Evolutionary conservation across 2,113 vertebrate species (phyloP).

Genomic region (Sarotherodon lohbergeri): DNA sequence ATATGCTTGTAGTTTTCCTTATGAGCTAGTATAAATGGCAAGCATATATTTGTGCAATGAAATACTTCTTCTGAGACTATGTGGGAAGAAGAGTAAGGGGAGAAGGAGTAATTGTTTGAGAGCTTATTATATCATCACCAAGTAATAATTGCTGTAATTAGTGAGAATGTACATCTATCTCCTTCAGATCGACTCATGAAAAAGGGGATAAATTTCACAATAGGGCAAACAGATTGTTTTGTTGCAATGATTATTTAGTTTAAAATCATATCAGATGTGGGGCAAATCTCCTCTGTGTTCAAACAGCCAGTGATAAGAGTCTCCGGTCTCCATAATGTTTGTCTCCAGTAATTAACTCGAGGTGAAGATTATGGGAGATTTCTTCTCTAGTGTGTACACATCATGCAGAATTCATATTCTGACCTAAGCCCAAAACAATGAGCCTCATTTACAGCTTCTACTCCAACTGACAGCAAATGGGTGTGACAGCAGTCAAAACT

Average conservation of each 20-base stretch:
- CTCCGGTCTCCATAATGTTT: constrained; percentile 61
- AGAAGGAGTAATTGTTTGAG: constrained; percentile 60
- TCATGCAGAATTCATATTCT: constrained; percentile 63
- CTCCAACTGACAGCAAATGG: constrained; percentile 42
- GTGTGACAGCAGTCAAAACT: constrained; percentile 60
- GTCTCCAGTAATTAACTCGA: constrained; percentile 72
- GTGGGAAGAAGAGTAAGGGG: constrained; percentile 33
- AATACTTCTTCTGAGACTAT: constrained; percentile 26
- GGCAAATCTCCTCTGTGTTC: constrained; percentile 55
- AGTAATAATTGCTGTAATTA: constrained; percentile 72
- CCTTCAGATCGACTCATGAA: constrained; percentile 46
- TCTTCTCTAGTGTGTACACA: constrained; percentile 56
- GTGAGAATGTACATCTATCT: constrained; percentile 53
- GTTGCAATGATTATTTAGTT: constrained; percentile 64
- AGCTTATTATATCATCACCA: constrained; percentile 66
- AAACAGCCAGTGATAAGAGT: constrained; percentile 51
- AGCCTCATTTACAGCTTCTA: constrained; percentile 54
- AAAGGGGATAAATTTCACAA: constrained; percentile 61
- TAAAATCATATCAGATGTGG: constrained; percentile 70
- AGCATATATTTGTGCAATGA: constrained; percentile 36
- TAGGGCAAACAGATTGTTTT: constrained; percentile 68
- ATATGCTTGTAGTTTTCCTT: constrained; percentile 27
- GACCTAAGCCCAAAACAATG: constrained; percentile 63
- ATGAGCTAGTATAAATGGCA: constrained; percentile 29
- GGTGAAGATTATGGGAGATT: constrained; percentile 73